Conservation (phyloP, 2,797 vertebrate genomes). For the Threskiornis aethiopicus region DNA sequence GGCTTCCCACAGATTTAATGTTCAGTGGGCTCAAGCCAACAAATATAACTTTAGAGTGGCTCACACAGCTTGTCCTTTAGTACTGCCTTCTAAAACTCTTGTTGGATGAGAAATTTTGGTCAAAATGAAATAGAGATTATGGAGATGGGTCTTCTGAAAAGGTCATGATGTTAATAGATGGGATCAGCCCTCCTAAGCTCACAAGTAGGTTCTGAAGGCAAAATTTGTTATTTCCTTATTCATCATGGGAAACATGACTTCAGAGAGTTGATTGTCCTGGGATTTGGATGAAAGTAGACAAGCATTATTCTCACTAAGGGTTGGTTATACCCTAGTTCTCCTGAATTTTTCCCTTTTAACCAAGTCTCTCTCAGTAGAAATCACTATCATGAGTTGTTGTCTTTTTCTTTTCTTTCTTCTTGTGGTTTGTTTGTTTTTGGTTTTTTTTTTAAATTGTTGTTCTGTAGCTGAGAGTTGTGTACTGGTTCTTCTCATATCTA, state of each 20-base stretch:
- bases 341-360: neutral
- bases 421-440: too few species aligned
- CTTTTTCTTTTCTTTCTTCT: neutral
- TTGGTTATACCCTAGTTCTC: neutral
- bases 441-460: neutral
- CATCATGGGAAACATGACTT: neutral
- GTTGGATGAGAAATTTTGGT: neutral
- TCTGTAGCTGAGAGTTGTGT: neutral
- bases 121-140: neutral
- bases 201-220: neutral
- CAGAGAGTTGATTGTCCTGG: neutral
- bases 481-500: neutral
- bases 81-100: neutral
- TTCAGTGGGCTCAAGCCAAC: neutral
- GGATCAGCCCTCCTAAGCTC: neutral
- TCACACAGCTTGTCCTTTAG: neutral
- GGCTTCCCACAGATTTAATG: neutral
- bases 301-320: neutral
- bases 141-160: neutral
- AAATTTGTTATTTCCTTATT: neutral
- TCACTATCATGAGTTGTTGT: neutral
- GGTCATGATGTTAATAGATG: neutral
- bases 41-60: neutral
- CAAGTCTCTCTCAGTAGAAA: neutral
- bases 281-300: neutral